These are phyloP conservation scores for Falco biarmicus DNA, from an alignment of 2,797 vertebrate genomes.

Conservation along the genomic window DNA sequence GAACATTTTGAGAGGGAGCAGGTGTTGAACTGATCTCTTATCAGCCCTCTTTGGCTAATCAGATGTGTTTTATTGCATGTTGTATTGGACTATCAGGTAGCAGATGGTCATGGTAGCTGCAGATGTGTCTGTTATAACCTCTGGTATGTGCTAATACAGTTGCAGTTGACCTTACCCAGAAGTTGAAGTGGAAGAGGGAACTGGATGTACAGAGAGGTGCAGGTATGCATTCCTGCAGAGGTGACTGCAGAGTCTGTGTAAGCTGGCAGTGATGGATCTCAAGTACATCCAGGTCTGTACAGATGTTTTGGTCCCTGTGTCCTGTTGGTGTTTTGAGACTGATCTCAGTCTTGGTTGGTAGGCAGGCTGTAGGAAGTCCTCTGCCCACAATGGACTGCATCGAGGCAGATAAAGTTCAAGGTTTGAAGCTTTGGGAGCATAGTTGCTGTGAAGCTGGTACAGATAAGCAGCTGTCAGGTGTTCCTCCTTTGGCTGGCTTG, in stretches of 20 bases:
- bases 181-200: neutral
- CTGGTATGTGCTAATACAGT: fast-evolving
- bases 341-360: neutral
- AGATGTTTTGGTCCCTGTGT: neutral
- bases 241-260: neutral
- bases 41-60: neutral
- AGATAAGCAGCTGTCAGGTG: neutral
- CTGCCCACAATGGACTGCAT: neutral
- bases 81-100: neutral
- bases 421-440: neutral
- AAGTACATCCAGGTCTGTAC: neutral
- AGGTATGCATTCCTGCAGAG: fast-evolving
- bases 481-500: neutral
- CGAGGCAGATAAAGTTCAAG: neutral
- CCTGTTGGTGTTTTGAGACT: neutral
- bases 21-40: neutral
- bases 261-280: no score
- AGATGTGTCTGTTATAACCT: neutral
- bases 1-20: neutral
- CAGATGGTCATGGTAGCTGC: neutral
- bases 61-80: neutral
- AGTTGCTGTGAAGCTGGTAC: neutral
- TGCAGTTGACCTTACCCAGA: neutral
- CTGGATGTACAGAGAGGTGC: fast-evolving
- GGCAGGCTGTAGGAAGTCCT: neutral